Percentiles rank a stretch among this genome's conserved stretches.
phyloP scores from a whole-genome alignment of 2,888 invertebrate genomes.

The Pristionchus mayeri region DNA sequence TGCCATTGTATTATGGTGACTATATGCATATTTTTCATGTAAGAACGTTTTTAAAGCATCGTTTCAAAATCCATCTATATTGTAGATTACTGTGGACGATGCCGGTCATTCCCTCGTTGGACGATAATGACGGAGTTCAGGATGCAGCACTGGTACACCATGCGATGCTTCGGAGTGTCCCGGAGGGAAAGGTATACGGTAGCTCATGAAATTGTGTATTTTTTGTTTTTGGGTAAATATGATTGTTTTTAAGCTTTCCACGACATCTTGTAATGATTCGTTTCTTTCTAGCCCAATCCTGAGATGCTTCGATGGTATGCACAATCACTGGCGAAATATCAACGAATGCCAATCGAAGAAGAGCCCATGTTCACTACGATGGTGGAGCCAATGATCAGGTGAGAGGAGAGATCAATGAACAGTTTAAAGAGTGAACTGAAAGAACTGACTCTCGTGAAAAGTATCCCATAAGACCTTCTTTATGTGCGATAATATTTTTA shows the following conservation, averaged over 20 bases:
- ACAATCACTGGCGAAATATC: background rate
- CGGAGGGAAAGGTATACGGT: background rate
- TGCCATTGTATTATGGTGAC: background rate
- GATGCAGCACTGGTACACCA: background rate
- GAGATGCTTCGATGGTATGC: conserved; percentile 40
- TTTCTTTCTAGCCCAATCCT: background rate
- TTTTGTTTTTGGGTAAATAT: too few relatives aligned
- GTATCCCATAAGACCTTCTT: too few relatives aligned
- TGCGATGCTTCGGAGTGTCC: background rate
- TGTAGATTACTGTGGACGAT: conserved; percentile 2
- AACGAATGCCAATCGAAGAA: background rate
- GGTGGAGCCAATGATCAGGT: conserved; percentile 9
- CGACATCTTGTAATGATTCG: too few relatives aligned
- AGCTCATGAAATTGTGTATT: too few relatives aligned
- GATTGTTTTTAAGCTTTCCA: too few relatives aligned
- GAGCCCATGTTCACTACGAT: background rate
- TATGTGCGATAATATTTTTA: too few relatives aligned
- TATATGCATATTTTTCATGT: too few relatives aligned
- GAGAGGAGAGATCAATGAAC: too few relatives aligned
- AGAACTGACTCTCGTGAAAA: too few relatives aligned
- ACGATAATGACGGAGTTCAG: background rate
- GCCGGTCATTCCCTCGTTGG: background rate
- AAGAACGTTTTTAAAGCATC: too few relatives aligned
- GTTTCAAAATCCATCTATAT: too few relatives aligned
- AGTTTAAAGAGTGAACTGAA: too few relatives aligned